phyloP scores from a whole-genome alignment of 2,888 invertebrate species.

The Thecocarcelia acutangulata region DNA sequence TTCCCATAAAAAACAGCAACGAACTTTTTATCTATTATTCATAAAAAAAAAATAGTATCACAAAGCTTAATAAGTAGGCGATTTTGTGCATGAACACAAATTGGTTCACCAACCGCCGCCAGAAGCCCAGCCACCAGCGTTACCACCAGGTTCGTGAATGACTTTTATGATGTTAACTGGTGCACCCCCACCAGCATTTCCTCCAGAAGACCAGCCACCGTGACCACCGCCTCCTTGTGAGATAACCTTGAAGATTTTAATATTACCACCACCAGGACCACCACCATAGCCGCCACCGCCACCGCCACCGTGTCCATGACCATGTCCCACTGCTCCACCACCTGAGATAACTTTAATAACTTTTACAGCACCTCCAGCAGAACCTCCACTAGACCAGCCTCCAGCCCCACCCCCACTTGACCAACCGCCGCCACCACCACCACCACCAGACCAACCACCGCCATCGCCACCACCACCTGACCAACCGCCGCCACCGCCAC shows the following conservation, averaged over 20 bases:
- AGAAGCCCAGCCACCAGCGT: constrained; percentile 38
- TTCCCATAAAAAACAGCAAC: too few species aligned
- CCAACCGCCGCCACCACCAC: constrained; percentile 52
- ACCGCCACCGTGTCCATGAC: constrained; percentile 42
- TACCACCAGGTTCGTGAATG: constrained; percentile 35
- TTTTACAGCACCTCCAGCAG: constrained; percentile 37
- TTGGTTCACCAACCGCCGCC: constrained; percentile 49
- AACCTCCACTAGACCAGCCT: constrained; percentile 66
- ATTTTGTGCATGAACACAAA: too few species aligned
- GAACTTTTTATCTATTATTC: too few species aligned
- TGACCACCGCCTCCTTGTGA: constrained; percentile 27
- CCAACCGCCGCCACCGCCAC: constrained; percentile 57
- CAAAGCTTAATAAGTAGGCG: too few species aligned
- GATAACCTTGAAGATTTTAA: constrained; percentile 48
- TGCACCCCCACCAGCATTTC: constrained; percentile 15
- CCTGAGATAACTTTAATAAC: constrained; percentile 4
- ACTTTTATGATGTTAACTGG: constrained; percentile 49
- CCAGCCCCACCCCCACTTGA: constrained; percentile 45
- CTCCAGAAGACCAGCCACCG: constrained; percentile 8
- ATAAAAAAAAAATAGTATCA: too few species aligned
- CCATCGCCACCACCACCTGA: constrained; percentile 33
- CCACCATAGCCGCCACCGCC: constrained; percentile 30
- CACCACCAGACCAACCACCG: constrained; percentile 67
- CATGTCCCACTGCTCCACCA: constrained; percentile 56
- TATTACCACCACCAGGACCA: constrained; percentile 10